A percentile compares a stretch with the other conserved stretches of the same genome.
These are phyloP conservation scores for Saccopteryx bilineata DNA, from an alignment of 2,113 vertebrate genomes.

Conservation along the genomic window DNA sequence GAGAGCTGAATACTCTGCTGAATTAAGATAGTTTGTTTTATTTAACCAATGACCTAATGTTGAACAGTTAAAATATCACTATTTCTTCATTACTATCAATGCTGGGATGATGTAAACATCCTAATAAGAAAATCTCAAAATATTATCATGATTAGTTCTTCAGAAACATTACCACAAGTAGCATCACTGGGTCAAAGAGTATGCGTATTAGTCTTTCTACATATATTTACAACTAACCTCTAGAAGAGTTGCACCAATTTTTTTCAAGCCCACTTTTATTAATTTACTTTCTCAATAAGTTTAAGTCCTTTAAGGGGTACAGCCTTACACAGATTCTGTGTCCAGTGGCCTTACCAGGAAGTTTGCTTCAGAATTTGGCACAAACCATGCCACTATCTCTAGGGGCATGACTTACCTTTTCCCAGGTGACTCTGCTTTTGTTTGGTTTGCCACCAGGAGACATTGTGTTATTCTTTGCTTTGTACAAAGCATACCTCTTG, in stretches of 20 bases:
- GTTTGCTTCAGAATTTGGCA: background rate
- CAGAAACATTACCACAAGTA: background rate
- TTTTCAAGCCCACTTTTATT: background rate
- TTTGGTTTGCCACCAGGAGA: background rate
- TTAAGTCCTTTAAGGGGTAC: background rate
- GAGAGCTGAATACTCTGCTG: slow-evolving; percentile 20
- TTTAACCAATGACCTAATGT: slow-evolving; percentile 3
- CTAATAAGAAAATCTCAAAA: background rate
- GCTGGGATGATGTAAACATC: background rate
- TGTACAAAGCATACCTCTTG: background rate
- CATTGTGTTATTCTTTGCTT: background rate
- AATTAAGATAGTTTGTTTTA: slow-evolving; percentile 19
- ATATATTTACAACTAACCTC: background rate
- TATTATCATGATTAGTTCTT: slow-evolving; percentile 7
- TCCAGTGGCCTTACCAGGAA: background rate
- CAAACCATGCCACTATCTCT: background rate
- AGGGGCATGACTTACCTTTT: background rate
- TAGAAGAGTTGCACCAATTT: background rate
- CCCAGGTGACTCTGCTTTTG: background rate
- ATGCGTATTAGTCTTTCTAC: background rate
- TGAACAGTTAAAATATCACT: background rate
- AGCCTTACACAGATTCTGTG: background rate
- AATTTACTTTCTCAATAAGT: background rate
- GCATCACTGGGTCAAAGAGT: background rate
- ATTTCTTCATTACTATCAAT: slow-evolving; percentile 29